Evolutionary conservation across 2,113 vertebrate species (phyloP).

Genomic region (Zosterops japonicus): DNA sequence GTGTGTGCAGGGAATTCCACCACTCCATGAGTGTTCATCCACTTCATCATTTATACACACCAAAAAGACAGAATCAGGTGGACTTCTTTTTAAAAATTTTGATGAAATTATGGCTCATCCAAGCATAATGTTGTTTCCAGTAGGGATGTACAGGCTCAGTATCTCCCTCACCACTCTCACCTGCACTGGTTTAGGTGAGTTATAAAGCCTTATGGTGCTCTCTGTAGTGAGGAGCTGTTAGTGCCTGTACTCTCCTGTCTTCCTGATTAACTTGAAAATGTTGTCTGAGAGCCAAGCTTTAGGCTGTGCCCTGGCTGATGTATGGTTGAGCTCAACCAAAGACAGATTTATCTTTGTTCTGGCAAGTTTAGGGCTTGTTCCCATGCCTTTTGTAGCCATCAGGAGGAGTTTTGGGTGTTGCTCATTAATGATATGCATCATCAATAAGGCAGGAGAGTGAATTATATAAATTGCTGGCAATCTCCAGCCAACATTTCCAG

Average conservation of each 20-base stretch:
- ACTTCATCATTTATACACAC: neutral
- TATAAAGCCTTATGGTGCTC: neutral
- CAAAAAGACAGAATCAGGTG: neutral
- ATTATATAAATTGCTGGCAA: neutral
- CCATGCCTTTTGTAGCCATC: neutral
- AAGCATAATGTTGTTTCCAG: neutral
- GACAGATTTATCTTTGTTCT: constrained; percentile 22
- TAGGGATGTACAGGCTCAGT: neutral
- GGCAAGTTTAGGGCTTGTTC: neutral
- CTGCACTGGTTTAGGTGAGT: neutral
- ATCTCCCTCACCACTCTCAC: neutral
- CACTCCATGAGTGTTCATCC: neutral
- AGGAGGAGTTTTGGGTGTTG: neutral
- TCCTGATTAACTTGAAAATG: neutral
- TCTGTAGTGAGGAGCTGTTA: neutral
- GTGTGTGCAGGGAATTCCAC: neutral
- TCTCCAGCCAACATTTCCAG: neutral
- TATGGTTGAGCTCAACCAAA: constrained; percentile 3
- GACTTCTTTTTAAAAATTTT: neutral
- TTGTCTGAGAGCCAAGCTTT: constrained; percentile 7
- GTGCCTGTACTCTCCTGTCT: neutral
- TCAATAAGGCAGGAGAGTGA: neutral
- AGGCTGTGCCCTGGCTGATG: neutral
- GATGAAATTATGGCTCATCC: neutral
- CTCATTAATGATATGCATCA: neutral